phyloP scores from a whole-genome alignment of 2,797 vertebrate species.

The Prunella strophiata region DNA sequence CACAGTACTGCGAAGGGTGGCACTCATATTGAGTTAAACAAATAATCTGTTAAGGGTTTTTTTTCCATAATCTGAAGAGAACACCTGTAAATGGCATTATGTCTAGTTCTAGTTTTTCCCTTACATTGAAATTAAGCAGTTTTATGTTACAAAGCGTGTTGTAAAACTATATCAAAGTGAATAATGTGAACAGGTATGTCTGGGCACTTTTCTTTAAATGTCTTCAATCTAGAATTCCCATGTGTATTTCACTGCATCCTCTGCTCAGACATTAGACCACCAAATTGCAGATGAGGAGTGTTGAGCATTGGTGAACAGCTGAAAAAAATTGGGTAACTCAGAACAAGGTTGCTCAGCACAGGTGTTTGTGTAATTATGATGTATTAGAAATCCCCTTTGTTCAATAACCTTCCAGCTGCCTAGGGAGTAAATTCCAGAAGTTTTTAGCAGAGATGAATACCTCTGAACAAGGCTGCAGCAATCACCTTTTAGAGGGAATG shows the following conservation, averaged over 20 bases:
- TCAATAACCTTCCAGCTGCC: slow-evolving; percentile 48
- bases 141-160: background rate
- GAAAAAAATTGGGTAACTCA: background rate
- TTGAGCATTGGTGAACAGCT: background rate
- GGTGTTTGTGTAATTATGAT: slow-evolving; percentile 63
- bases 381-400: slow-evolving; percentile 38
- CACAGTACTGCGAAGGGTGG: background rate
- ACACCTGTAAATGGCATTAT: background rate
- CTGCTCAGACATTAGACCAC: background rate
- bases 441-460: slow-evolving; percentile 12
- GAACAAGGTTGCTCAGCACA: background rate
- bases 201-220: background rate
- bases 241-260: background rate
- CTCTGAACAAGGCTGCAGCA: background rate
- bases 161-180: background rate
- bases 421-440: slow-evolving; percentile 16
- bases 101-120: background rate
- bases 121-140: background rate
- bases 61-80: background rate
- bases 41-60: background rate
- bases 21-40: background rate
- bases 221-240: background rate
- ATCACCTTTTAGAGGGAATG: background rate
- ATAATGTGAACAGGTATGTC: background rate
- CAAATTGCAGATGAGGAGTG: background rate